Evolutionary conservation across 2,888 invertebrate genomes (phyloP).

Genomic region (Idaea aversata): DNA sequence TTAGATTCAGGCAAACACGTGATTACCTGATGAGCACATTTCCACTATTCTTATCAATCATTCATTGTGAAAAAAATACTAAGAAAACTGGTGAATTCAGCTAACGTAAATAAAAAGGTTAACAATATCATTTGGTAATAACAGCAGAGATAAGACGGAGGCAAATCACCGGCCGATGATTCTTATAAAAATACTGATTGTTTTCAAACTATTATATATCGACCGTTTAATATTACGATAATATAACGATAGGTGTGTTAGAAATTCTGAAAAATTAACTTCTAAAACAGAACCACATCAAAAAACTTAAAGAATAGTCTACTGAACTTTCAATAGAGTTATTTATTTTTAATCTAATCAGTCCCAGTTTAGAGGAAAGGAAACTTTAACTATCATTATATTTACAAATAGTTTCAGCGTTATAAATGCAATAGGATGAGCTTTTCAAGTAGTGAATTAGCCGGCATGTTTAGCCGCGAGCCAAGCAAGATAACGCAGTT

Average conservation of each 20-base stretch:
- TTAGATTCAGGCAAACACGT: neutral
- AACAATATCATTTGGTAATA: neutral
- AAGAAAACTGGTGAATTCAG: no score
- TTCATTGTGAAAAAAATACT: neutral
- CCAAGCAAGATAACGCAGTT: slow-evolving; percentile 57
- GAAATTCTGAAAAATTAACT: neutral
- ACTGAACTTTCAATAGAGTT: no score
- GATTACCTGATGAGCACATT: neutral
- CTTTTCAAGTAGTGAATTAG: neutral
- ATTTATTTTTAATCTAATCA: no score
- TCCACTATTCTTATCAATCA: neutral
- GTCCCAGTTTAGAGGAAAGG: no score
- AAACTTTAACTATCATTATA: no score
- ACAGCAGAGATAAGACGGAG: neutral
- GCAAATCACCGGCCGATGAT: neutral
- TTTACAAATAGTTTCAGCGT: neutral
- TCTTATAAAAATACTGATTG: neutral
- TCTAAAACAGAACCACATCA: neutral
- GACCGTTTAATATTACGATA: neutral
- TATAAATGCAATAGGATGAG: neutral
- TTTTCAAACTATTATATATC: neutral
- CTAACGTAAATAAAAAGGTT: neutral
- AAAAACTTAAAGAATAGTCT: neutral
- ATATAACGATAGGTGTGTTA: neutral
- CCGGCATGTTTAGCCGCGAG: slow-evolving; percentile 23